Evolutionary conservation across 2,113 vertebrate genomes (phyloP), one percentile per base, ranked within the genome.

Genomic region (Carassius auratus): DNA sequence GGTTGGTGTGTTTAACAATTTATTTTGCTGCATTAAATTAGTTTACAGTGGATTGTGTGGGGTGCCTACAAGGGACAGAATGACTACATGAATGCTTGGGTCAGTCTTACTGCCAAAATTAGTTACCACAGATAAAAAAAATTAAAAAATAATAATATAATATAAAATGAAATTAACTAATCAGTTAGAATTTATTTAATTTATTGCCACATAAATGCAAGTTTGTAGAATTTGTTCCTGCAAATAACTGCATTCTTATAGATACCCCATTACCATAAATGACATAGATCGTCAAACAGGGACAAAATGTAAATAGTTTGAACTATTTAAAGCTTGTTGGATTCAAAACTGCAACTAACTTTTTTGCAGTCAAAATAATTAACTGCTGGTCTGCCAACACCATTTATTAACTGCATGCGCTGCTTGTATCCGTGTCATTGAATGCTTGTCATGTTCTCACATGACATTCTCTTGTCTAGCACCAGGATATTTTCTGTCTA

Each of bases 361-460:
- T 68, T 68, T 69, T 69, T 21, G 8, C 33, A 38, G 36, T 71
- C 1, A 0, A 71, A 19, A 71, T 38, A 71, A 21, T 38, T 21
- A 71, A 71, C 68, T 10, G 33, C 68, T 71, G 36, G 66, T 8
- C 68, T 71, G 33, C 26, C 5, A 23, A 52, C 15, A 36, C 0
- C 55, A 21, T 76, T 10, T 30, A 76, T 76, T 52, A 4, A 77
- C 36, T 77, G 8, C 66, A 69, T 77, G 50, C 52, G 1, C 15
- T 30, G 13, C 26, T 14, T 76, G 23, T 76, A 26, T 6, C 17
- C 7, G 2, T 55, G 8, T 26, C 21, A 19, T 17, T 66, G 42
- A 45, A 81, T 50, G 21, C 59, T 66, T 81, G 21, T 81, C 78
- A n/a, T 19, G 77, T 80, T 36, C 26, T 59, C 52, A n/a, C 21